These are phyloP conservation scores for Catagonus wagneri DNA, from an alignment of 2,113 vertebrate genomes.

Conservation along the genomic window DNA sequence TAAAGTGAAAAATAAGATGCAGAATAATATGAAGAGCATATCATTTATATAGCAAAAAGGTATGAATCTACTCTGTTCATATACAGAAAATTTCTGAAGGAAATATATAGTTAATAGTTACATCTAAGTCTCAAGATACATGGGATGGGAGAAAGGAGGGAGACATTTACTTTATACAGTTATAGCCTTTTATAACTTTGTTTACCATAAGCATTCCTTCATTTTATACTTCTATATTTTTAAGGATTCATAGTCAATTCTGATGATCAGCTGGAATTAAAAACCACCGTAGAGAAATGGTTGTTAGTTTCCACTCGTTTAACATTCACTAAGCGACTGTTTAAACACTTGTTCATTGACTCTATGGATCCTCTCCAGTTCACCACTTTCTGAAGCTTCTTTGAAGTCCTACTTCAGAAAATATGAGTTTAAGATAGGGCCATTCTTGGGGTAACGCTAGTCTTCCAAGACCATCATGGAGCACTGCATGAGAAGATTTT, in stretches of 20 bases:
- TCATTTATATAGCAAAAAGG: not conserved
- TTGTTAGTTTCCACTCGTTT: slow-evolving; percentile 17
- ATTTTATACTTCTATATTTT: not conserved
- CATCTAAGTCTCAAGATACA: not conserved
- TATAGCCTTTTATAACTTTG: not conserved
- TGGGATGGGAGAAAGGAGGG: not conserved
- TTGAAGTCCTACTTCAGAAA: slow-evolving; percentile 38
- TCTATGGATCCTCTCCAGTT: not conserved
- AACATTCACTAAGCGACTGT: not conserved
- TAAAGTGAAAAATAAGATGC: slow-evolving; percentile 42
- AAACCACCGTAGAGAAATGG: not conserved
- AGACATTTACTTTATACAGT: not conserved
- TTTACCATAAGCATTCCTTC: slow-evolving; percentile 1
- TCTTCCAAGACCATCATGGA: not conserved
- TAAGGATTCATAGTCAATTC: not conserved
- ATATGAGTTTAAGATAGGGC: not conserved
- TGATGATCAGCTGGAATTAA: not conserved
- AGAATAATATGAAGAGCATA: not conserved
- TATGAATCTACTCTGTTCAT: not conserved
- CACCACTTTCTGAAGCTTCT: slow-evolving; percentile 16
- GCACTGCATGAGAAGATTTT: not conserved
- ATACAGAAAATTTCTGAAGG: not conserved
- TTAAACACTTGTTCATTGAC: slow-evolving; percentile 31
- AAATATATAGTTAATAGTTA: not conserved
- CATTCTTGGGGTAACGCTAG: not conserved